Conservation (phyloP, 2,797 vertebrate genomes). For the Xenopus petersii region DNA sequence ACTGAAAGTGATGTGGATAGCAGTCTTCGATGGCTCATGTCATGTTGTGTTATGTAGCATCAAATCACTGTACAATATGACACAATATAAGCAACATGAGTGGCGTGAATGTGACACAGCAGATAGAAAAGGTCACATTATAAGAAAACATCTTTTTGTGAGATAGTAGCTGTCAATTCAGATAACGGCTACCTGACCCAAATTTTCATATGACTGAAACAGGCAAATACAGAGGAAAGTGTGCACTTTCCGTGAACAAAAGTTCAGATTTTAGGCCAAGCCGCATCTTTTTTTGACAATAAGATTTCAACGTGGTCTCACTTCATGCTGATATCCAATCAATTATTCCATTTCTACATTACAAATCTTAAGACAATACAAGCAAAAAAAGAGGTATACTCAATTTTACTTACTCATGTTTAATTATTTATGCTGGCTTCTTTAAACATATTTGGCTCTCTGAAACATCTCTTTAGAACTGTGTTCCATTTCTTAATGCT, state of each 20-base stretch:
- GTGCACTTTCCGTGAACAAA: conserved; percentile 52
- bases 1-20: conserved; percentile 56
- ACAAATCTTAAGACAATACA: conserved; percentile 67
- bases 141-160: conserved; percentile 63
- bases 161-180: conserved; percentile 64
- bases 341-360: conserved; percentile 69
- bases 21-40: conserved; percentile 57
- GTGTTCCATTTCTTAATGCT: conserved; percentile 76
- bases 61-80: conserved; percentile 59
- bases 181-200: conserved; percentile 60
- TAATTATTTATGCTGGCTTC: conserved; percentile 77
- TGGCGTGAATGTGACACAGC: conserved; percentile 65
- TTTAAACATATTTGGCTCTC: conserved; percentile 84
- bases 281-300: conserved; percentile 30
- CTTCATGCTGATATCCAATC: conserved; percentile 59
- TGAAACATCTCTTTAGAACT: conserved; percentile 80
- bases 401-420: conserved; percentile 72
- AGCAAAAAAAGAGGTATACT: conserved; percentile 63
- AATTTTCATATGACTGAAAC: conserved; percentile 61
- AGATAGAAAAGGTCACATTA: conserved; percentile 52
- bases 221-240: conserved; percentile 55
- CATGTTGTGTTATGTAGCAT: conserved; percentile 56
- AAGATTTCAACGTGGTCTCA: conserved; percentile 45
- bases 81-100: conserved; percentile 54
- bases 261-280: conserved; percentile 55